Evolutionary conservation across 2,888 invertebrate species (phyloP), one percentile per base, ranked within the genome.

Genomic region (Drosophila siamana): DNA sequence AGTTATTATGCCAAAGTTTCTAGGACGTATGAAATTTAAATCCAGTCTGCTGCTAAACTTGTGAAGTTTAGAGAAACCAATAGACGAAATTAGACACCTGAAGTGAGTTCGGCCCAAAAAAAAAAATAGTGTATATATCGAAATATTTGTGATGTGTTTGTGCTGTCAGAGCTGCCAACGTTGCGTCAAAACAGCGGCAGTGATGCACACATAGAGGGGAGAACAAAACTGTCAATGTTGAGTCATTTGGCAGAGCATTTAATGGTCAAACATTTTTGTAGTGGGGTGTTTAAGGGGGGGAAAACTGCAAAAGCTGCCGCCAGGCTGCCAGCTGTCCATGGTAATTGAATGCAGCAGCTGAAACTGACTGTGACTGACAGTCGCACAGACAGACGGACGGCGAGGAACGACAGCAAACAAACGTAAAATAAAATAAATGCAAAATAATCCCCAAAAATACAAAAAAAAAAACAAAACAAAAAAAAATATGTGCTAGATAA

Each of bases 261-360:
- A 86, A 83, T 86, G 84, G 86, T 77, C 77, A 69, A 78, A 86
- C 66, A 82, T 59, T 70, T 55, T n/a, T n/a, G n/a, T n/a, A n/a
- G n/a, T n/a, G n/a, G n/a, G n/a, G n/a, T n/a, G n/a, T n/a, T n/a
- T n/a, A n/a, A n/a, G n/a, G n/a, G n/a, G n/a, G n/a, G n/a, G n/a
- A n/a, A n/a, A n/a, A n/a, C n/a, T n/a, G n/a, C n/a, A n/a, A n/a
- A n/a, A n/a, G n/a, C 28, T 9, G 28, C 0, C 8, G 28, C 8
- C 36, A 8, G 41, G 44, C 66, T 33, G 51, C 19, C 65, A 65
- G 52, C 54, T 69, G 74, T 65, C 67, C 54, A 44, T 61, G 60
- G 44, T 72, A 78, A 78, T 78, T 78, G 77, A 75, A 78, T 75
- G 77, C 78, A 75, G 75, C 78, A 75, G 75, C 75, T 69, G 77